A percentile compares a stretch with the other conserved stretches of the same genome.
phyloP scores from a whole-genome alignment of 1,140 invertebrate species.

The Campoletis sonorensis region DNA sequence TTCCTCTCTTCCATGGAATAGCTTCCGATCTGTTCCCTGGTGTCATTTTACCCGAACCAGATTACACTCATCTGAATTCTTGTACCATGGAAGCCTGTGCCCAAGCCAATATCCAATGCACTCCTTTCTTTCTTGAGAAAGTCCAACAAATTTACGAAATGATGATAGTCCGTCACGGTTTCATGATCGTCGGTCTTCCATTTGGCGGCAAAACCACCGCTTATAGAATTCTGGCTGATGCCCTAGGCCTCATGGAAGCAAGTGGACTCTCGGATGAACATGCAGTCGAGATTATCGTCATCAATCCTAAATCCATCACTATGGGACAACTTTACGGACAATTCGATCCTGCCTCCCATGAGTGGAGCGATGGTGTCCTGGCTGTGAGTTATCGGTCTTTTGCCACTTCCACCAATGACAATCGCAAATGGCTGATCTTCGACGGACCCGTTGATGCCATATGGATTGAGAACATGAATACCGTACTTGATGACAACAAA shows the following conservation, averaged over 20 bases:
- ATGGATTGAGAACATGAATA: slow-evolving; percentile 99
- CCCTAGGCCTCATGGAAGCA: no score
- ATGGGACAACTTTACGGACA: slow-evolving; percentile 97
- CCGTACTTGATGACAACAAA: slow-evolving; percentile 97
- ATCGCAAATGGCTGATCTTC: slow-evolving; percentile 96
- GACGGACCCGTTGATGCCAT: slow-evolving; percentile 97
- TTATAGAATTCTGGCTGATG: slow-evolving; percentile 89
- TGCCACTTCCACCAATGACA: slow-evolving; percentile 86
- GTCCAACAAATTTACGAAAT: slow-evolving; percentile 96
- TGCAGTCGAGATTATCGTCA: slow-evolving; percentile 93
- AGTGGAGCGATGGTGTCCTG: slow-evolving; percentile 95
- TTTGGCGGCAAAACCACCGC: slow-evolving; percentile 91
- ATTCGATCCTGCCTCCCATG: slow-evolving; percentile 95
- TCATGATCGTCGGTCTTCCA: slow-evolving; percentile 94
- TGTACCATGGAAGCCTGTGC: slow-evolving; percentile 86
- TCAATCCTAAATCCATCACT: slow-evolving; percentile 97
- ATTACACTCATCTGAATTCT: slow-evolving; percentile 80
- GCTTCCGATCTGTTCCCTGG: slow-evolving; percentile 94
- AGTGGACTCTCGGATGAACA: slow-evolving; percentile 90
- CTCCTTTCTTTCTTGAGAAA: slow-evolving; percentile 91
- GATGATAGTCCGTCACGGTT: slow-evolving; percentile 94
- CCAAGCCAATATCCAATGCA: slow-evolving; percentile 88
- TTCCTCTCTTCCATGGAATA: slow-evolving; percentile 92
- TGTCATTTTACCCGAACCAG: slow-evolving; percentile 84
- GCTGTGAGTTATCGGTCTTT: slow-evolving; percentile 94